Conservation (phyloP, 2,888 invertebrate genomes). For the Tinea trinotella region DNA sequence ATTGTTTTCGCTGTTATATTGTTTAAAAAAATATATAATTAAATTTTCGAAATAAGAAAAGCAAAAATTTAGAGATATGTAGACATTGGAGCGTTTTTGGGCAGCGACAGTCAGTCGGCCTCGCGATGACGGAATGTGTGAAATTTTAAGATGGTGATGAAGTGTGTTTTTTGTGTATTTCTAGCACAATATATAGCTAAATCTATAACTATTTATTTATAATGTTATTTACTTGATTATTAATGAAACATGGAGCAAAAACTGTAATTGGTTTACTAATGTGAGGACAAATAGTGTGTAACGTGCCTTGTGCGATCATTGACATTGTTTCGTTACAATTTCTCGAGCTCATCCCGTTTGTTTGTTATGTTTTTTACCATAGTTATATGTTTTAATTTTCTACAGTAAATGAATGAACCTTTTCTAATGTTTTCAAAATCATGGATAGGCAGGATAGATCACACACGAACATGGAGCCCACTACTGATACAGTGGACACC, state of each 20-base stretch:
- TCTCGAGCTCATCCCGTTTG: conserved; percentile 42
- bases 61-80: conserved; percentile 26
- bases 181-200: conserved; percentile 6
- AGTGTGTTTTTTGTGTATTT: conserved; percentile 45
- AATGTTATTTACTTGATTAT: conserved; percentile 1
- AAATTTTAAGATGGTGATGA: conserved; percentile 66
- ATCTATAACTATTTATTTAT: background rate
- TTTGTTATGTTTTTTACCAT: conserved; percentile 64
- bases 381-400: conserved; percentile 46
- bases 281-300: conserved; percentile 22
- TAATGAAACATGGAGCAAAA: background rate
- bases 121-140: conserved; percentile 71
- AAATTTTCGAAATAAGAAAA: too few relatives aligned
- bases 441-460: conserved; percentile 66
- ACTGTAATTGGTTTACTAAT: background rate
- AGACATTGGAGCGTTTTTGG: conserved; percentile 37
- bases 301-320: conserved; percentile 58
- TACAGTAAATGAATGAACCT: conserved; percentile 51
- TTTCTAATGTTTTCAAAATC: conserved; percentile 66
- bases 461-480: conserved; percentile 74
- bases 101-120: conserved; percentile 32
- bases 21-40: too few relatives aligned
- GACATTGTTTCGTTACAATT: conserved; percentile 67
- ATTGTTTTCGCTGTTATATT: too few relatives aligned
- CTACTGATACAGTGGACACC: conserved; percentile 73